A percentile compares a stretch with the other conserved stretches of the same genome.
Conservation (phyloP, 2,797 vertebrate genomes). For the Micropoecilia bifurca region DNA sequence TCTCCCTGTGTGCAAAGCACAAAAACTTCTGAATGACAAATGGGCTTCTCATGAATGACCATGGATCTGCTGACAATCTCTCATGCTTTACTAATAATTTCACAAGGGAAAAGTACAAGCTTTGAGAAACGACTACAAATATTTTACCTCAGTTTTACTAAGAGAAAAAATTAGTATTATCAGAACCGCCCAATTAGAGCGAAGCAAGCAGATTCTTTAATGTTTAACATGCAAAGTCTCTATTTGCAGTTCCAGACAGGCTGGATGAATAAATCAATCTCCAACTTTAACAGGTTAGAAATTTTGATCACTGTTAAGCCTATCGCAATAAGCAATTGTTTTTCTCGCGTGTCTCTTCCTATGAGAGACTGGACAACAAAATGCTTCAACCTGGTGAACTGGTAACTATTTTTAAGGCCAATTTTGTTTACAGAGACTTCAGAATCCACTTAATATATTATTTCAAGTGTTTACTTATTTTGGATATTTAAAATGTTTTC, state of each 20-base stretch:
- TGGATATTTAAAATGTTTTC: too few species aligned
- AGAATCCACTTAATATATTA: too few species aligned
- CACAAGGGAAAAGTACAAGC: neutral
- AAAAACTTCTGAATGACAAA: conserved; percentile 34
- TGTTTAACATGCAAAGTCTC: neutral
- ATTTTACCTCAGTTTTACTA: neutral
- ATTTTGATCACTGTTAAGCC: too few species aligned
- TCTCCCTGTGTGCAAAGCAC: neutral
- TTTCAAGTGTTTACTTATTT: too few species aligned
- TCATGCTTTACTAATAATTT: conserved; percentile 1
- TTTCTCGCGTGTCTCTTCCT: too few species aligned
- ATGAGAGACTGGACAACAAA: too few species aligned
- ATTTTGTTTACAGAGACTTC: too few species aligned
- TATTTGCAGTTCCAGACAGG: neutral
- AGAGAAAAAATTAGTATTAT: neutral
- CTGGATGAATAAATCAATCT: neutral
- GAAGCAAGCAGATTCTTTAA: neutral
- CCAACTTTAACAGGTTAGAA: neutral
- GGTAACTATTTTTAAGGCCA: too few species aligned
- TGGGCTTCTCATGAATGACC: conserved; percentile 12
- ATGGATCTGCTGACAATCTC: conserved; percentile 7
- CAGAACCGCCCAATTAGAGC: neutral
- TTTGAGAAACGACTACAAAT: neutral
- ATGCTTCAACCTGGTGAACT: too few species aligned
- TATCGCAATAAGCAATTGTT: too few species aligned